phyloP scores from a whole-genome alignment of 2,113 vertebrate species.

The Pseudolaguvia tuberculata region DNA sequence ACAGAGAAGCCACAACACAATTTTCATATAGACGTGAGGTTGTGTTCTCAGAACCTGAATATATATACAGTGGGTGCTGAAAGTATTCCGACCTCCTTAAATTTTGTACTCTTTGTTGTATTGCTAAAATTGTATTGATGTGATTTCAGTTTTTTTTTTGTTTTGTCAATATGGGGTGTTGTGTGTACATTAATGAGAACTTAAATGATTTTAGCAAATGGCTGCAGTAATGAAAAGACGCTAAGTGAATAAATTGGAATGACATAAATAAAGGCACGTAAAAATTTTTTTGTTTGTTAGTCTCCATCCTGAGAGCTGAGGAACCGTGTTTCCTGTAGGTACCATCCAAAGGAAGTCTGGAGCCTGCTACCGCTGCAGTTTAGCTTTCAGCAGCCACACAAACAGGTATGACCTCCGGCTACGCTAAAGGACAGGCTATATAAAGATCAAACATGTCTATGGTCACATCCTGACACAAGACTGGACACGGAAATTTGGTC shows the following conservation, averaged over 20 bases:
- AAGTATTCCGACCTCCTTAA: no score
- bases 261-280: constrained; percentile 49
- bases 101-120: no score
- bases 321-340: constrained; percentile 64
- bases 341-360: constrained; percentile 65
- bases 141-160: no score
- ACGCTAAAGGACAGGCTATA: constrained; percentile 55
- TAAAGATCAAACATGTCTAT: constrained; percentile 44
- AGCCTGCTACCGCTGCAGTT: constrained; percentile 61
- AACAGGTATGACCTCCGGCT: constrained; percentile 50
- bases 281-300: constrained; percentile 43
- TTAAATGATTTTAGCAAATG: no score
- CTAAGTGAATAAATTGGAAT: constrained; percentile 17
- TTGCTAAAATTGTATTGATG: no score
- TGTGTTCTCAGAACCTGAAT: background rate
- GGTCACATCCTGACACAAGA: constrained; percentile 40
- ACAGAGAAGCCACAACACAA: background rate
- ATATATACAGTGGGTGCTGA: no score
- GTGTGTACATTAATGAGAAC: no score
- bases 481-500: constrained; percentile 28
- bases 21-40: background rate
- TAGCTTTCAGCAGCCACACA: constrained; percentile 56
- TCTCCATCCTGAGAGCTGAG: constrained; percentile 51
- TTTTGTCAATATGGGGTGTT: no score
- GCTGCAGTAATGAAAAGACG: constrained; percentile 26